Evolutionary conservation across 1,140 invertebrate species (phyloP).

Genomic region (Eurosta solidaginis): DNA sequence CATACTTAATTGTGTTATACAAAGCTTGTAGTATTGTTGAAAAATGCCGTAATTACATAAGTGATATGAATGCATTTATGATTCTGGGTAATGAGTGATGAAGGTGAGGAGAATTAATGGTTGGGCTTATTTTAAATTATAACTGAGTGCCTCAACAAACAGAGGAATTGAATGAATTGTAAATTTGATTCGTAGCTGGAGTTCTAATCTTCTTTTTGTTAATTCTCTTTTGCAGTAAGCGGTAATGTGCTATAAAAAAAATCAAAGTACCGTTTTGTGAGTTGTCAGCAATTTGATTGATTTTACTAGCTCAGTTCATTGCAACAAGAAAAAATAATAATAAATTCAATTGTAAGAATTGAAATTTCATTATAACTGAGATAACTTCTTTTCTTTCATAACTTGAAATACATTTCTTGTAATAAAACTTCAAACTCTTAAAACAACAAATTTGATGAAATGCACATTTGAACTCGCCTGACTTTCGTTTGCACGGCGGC

Average conservation of each 20-base stretch:
- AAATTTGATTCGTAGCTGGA: too few species aligned
- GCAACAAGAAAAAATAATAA: too few species aligned
- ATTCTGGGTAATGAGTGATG: constrained; percentile 1
- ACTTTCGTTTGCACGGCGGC: not conserved
- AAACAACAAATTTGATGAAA: not conserved
- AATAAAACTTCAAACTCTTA: not conserved
- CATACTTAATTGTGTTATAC: constrained; percentile 6
- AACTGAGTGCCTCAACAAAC: too few species aligned
- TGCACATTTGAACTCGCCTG: not conserved
- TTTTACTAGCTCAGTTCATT: not conserved
- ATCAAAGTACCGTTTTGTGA: constrained; percentile 27
- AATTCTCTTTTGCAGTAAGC: too few species aligned
- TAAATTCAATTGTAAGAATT: not conserved
- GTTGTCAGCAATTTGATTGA: constrained; percentile 20
- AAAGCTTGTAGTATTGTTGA: not conserved
- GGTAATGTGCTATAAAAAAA: not conserved
- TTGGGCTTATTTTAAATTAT: too few species aligned
- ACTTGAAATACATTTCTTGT: too few species aligned
- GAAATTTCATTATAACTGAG: not conserved
- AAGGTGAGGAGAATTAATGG: too few species aligned
- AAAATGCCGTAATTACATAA: not conserved
- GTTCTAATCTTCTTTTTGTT: too few species aligned
- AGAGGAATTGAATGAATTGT: too few species aligned
- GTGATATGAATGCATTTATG: too few species aligned
- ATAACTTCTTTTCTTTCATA: not conserved